Conservation (phyloP, 92 coral and sea anemone species). For the Ricordea florida region DNA sequence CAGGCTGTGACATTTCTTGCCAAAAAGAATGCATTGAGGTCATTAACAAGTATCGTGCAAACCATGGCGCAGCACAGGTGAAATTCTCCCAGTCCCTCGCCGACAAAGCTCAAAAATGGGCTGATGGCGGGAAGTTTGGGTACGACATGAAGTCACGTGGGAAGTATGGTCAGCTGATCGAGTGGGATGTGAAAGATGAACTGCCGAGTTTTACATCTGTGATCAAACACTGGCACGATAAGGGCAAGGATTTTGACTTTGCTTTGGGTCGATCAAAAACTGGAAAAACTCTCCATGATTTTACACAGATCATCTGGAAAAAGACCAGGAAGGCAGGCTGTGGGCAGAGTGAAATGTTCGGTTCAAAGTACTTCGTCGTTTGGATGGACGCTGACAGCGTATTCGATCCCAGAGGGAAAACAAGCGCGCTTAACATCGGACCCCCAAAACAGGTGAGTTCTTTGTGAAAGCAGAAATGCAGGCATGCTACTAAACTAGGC, state of each 20-base stretch:
- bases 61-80: constrained; percentile 72
- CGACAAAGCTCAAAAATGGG: constrained; percentile 80
- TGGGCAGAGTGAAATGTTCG: constrained; percentile 68
- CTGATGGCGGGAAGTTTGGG: constrained; percentile 85
- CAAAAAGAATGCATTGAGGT: constrained; percentile 79
- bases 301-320: constrained; percentile 89
- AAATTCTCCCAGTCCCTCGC: constrained; percentile 74
- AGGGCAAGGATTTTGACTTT: constrained; percentile 75
- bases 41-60: constrained; percentile 74
- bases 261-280: constrained; percentile 54
- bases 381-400: constrained; percentile 94
- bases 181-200: constrained; percentile 87
- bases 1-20: constrained; percentile 71
- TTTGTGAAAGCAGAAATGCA: not conserved
- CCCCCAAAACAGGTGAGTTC: constrained; percentile 57
- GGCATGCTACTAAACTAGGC: not conserved
- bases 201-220: constrained; percentile 71
- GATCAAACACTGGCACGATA: constrained; percentile 89
- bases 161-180: constrained; percentile 86
- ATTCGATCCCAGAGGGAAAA: constrained; percentile 35
- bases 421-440: constrained; percentile 57
- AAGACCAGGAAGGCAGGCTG: constrained; percentile 84
- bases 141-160: constrained; percentile 83
- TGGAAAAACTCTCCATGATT: constrained; percentile 85
- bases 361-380: constrained; percentile 84